Percentiles rank a stretch among this genome's conserved stretches.
Conservation (phyloP, 1,140 invertebrate genomes). For the Aethina tumida region DNA sequence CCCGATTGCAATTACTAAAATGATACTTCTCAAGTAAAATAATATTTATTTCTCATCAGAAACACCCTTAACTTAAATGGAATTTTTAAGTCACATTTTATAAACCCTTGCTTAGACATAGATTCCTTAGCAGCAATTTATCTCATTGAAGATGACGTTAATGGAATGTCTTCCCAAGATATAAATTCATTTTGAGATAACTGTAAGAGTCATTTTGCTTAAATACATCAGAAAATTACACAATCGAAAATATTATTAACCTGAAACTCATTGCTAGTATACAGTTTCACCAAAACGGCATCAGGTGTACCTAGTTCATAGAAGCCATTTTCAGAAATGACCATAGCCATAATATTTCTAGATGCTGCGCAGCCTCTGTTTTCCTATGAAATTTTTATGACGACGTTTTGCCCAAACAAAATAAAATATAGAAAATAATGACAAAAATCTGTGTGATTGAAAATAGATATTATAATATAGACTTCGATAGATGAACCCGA, state of each 20-base stretch:
- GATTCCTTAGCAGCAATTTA: slow-evolving; percentile 4
- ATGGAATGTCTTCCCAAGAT: slow-evolving; percentile 1
- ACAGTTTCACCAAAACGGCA: slow-evolving; percentile 1
- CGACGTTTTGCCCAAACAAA: too few species aligned
- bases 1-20: too few species aligned
- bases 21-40: slow-evolving; percentile 1
- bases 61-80: too few species aligned
- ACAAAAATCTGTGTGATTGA: too few species aligned
- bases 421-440: too few species aligned
- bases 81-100: slow-evolving; percentile 8
- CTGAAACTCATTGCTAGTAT: slow-evolving; percentile 6
- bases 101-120: slow-evolving; percentile 11
- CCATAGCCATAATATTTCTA: too few species aligned
- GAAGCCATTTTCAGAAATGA: too few species aligned
- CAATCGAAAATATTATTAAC: slow-evolving; percentile 4
- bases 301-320: slow-evolving; percentile 5
- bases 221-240: slow-evolving; percentile 1
- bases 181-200: slow-evolving; percentile 8
- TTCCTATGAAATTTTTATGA: too few species aligned
- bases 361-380: too few species aligned
- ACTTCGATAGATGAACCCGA: too few species aligned
- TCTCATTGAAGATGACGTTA: slow-evolving; percentile 3
- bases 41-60: too few species aligned
- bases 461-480: too few species aligned
- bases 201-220: slow-evolving; percentile 6